A percentile compares a stretch with the other conserved stretches of the same genome.
Evolutionary conservation across 2,113 vertebrate genomes (phyloP).

Genomic region (Andinoacara biseriatus): DNA sequence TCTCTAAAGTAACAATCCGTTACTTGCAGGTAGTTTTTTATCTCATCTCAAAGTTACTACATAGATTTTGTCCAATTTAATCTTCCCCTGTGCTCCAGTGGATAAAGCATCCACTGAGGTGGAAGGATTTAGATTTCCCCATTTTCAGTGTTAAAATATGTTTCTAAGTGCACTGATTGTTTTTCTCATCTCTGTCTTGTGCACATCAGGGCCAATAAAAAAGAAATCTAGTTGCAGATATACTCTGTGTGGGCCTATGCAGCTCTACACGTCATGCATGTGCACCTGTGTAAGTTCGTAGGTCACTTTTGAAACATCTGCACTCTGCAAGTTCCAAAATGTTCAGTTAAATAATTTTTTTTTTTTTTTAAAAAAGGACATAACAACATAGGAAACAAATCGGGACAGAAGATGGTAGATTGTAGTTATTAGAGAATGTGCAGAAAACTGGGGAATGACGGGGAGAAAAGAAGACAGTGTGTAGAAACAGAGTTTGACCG

Average conservation of each 20-base stretch:
- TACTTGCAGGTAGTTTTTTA: constrained; percentile 79
- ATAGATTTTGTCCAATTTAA: constrained; percentile 39
- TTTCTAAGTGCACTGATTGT: constrained; percentile 70
- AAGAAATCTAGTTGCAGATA: constrained; percentile 45
- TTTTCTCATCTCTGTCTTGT: constrained; percentile 52
- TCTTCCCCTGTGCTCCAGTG: constrained; percentile 38
- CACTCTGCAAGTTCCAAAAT: constrained; percentile 66
- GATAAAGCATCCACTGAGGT: constrained; percentile 21
- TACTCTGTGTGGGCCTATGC: constrained; percentile 46
- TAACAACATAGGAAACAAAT: constrained; percentile 53
- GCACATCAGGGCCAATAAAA: constrained; percentile 52
- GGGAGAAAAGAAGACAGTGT: neutral
- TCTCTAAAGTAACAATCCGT: constrained; percentile 76
- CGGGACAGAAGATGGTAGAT: neutral
- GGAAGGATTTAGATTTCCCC: constrained; percentile 23
- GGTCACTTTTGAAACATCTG: constrained; percentile 54
- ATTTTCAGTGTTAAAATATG: constrained; percentile 42
- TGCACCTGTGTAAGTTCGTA: neutral
- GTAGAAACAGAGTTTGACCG: constrained; percentile 47
- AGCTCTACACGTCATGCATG: neutral
- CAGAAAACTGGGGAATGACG: neutral
- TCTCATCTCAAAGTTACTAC: constrained; percentile 60
- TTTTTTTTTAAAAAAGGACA: constrained; percentile 43
- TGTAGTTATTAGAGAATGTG: neutral
- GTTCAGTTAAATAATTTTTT: constrained; percentile 73